These are phyloP conservation scores for Oreochromis aureus DNA, from an alignment of 2,113 vertebrate genomes.

Conservation along the genomic window DNA sequence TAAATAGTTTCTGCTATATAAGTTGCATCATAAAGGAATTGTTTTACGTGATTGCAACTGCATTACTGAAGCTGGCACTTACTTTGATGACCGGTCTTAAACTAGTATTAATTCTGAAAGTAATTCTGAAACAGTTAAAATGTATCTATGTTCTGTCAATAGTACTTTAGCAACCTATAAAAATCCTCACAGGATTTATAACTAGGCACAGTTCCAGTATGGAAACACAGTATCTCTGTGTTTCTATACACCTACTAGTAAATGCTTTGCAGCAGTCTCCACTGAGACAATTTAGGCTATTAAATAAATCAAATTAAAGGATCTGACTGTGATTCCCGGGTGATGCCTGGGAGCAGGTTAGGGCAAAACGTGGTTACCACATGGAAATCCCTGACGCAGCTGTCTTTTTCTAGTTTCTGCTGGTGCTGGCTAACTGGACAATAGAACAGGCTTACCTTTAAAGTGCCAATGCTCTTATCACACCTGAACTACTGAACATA, in stretches of 20 bases:
- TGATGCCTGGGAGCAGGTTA: not conserved
- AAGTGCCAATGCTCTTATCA: not conserved
- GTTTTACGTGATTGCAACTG: not conserved
- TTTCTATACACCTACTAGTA: not conserved
- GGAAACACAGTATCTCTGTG: not conserved
- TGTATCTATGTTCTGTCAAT: not conserved
- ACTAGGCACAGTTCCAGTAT: not conserved
- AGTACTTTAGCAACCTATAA: not conserved
- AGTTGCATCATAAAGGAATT: not conserved
- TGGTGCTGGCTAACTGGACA: not conserved
- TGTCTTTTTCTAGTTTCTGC: not conserved
- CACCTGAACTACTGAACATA: not conserved
- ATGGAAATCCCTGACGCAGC: not conserved
- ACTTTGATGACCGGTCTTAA: rapidly evolving
- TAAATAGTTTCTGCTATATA: not conserved
- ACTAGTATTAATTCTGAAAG: not conserved
- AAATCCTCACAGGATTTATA: not conserved
- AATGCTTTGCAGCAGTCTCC: not conserved
- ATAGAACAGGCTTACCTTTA: not conserved
- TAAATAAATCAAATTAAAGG: constrained; percentile 54
- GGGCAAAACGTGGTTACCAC: not conserved
- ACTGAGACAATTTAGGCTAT: constrained; percentile 9
- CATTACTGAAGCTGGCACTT: not conserved
- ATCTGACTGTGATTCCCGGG: constrained; percentile 9
- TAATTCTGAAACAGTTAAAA: not conserved